Evolutionary conservation across 1,140 invertebrate species (phyloP).

Genomic region (Sycobia sp.): DNA sequence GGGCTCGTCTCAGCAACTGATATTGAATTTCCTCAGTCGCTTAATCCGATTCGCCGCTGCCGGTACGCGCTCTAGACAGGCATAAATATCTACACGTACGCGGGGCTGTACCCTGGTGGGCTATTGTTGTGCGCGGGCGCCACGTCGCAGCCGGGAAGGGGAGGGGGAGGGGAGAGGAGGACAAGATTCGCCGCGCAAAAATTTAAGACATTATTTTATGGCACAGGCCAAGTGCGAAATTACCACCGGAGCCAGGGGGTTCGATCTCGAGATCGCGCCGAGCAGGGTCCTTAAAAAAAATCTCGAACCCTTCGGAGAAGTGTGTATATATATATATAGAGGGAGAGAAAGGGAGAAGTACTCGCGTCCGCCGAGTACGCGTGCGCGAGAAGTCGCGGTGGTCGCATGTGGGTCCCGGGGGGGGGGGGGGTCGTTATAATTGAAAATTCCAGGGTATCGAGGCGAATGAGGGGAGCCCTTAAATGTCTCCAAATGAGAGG

Average conservation of each 20-base stretch:
- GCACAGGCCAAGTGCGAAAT: slow-evolving; percentile 49
- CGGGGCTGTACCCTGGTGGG: too few relatives aligned
- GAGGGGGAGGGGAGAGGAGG: too few relatives aligned
- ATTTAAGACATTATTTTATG: slow-evolving; percentile 62
- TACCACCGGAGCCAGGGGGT: slow-evolving; percentile 37
- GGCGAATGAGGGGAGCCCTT: slow-evolving; percentile 9
- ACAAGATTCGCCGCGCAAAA: too few relatives aligned
- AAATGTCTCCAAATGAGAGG: slow-evolving; percentile 4
- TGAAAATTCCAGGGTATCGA: slow-evolving; percentile 44
- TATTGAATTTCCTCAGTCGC: slow-evolving; percentile 63
- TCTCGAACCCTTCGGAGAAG: too few relatives aligned
- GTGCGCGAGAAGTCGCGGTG: too few relatives aligned
- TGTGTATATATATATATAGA: too few relatives aligned
- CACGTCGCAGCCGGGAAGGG: too few relatives aligned
- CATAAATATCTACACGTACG: too few relatives aligned
- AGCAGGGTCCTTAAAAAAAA: slow-evolving; percentile 18
- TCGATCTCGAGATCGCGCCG: slow-evolving; percentile 15
- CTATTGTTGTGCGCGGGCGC: too few relatives aligned
- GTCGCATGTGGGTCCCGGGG: too few relatives aligned
- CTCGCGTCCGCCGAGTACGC: not conserved
- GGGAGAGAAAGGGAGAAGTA: not conserved
- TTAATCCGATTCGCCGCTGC: slow-evolving; percentile 56
- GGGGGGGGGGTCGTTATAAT: slow-evolving; percentile 40
- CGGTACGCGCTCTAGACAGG: too few relatives aligned
- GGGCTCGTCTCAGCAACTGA: slow-evolving; percentile 61